Evolutionary conservation across 2,113 vertebrate species (phyloP), one percentile per base, ranked within the genome.

Genomic region (Megaleporinus macrocephalus): DNA sequence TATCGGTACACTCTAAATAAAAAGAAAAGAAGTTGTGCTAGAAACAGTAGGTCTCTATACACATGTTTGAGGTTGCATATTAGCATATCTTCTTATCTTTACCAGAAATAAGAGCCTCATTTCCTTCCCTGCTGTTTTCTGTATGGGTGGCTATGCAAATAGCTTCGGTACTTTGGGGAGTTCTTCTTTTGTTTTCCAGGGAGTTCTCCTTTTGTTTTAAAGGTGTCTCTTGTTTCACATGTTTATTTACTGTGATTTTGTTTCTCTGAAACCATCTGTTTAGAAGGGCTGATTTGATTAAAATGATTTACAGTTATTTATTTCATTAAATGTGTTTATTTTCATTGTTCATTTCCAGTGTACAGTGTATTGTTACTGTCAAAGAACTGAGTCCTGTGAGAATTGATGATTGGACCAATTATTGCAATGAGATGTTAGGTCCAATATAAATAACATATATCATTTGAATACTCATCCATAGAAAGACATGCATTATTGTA

Each of bases 101-200:
- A 68, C 6, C 51, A 47, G 22, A 41, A 83, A 83, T 83, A 16
- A 74, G 47, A 30, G 9, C 7, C 0, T 11, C 53, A 26, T 57
- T 79, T 57, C 26, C 71, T 33, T 11, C 26, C 33, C 78, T 41
- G 79, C 74, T 81, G 49, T 66, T 82, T 78, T 78, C 71, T 70
- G 30, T 62, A 51, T 27, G 73, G 69, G 36, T 49, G 62, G 36
- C 14, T 44, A 86, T 77, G 85, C 68, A 83, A 62, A 77, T 71
- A 13, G 57, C 57, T 61, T 1, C 44, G 61, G 29, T 20, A 47
- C 27, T 14, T 49, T 33, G 69, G 61, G 36, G 24, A 77, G 73
- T 80, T 83, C 81, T 76, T 16, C 59, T 76, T 65, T 83, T 82
- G 44, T 79, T 70, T 74, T 16, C 41, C 16, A 3, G 27, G 15